These are phyloP conservation scores for Felis chaus DNA, from an alignment of 2,113 vertebrate species.

Conservation along the genomic window DNA sequence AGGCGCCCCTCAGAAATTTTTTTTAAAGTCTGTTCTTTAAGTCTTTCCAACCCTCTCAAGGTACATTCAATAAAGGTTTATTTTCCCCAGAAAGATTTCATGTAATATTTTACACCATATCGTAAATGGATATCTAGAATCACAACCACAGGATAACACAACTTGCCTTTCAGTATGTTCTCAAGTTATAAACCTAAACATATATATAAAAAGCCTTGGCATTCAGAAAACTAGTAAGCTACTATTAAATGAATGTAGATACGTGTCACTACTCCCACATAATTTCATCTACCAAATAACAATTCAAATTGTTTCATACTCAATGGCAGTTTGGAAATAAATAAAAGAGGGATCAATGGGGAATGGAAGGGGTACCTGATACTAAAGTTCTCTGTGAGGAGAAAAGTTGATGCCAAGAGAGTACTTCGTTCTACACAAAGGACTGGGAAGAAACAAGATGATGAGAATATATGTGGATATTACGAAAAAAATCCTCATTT, in stretches of 20 bases:
- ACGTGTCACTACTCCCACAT: not conserved
- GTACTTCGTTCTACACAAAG: not conserved
- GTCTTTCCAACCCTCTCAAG: not conserved
- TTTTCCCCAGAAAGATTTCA: not conserved
- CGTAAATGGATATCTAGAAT: not conserved
- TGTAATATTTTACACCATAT: not conserved
- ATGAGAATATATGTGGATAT: not conserved
- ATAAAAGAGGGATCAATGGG: not conserved
- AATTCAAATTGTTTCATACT: not conserved
- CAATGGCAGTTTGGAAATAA: not conserved
- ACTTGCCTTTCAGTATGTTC: not conserved
- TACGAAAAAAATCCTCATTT: not conserved
- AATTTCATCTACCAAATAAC: constrained; percentile 2
- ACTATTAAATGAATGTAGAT: not conserved
- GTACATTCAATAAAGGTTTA: not conserved
- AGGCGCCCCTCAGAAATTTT: not conserved
- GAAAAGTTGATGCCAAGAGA: not conserved
- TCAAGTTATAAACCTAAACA: constrained; percentile 20
- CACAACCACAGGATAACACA: not conserved
- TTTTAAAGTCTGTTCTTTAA: constrained; percentile 17
- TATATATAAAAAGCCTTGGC: not conserved
- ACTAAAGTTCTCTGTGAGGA: not conserved
- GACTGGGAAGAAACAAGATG: not conserved
- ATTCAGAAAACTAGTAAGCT: not conserved
- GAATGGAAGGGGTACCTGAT: not conserved